phyloP scores from a whole-genome alignment of 1,140 invertebrate species.

The Reticulitermes speratus region DNA sequence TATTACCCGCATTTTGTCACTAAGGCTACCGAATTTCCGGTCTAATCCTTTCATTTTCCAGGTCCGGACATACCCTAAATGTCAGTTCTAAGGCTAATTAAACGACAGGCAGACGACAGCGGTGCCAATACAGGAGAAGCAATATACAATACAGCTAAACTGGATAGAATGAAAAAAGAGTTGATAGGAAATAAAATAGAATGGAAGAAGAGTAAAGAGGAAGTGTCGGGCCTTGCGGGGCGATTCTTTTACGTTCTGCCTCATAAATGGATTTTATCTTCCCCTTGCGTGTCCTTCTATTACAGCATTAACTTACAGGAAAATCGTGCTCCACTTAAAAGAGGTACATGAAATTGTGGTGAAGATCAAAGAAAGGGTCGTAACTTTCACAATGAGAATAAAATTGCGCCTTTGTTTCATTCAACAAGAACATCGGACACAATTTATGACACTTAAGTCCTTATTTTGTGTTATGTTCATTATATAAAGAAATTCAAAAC shows the following conservation, averaged over 20 bases:
- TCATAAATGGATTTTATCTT: slow-evolving; percentile 2
- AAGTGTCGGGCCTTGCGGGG: neutral
- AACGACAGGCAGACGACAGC: neutral
- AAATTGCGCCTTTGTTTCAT: neutral
- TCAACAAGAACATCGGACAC: neutral
- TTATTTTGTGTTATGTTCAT: neutral
- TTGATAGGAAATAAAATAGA: neutral
- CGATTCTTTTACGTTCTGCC: neutral
- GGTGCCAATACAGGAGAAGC: neutral
- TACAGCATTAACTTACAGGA: neutral
- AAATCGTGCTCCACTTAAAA: neutral
- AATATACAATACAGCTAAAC: neutral
- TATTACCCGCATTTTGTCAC: no score
- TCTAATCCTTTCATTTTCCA: no score
- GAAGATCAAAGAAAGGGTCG: neutral
- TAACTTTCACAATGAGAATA: neutral
- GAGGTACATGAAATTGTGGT: no score
- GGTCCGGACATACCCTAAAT: neutral
- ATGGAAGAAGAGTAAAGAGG: neutral
- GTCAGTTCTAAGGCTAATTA: neutral
- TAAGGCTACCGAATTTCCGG: no score
- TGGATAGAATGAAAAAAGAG: neutral
- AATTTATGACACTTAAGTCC: neutral
- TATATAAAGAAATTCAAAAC: no score
- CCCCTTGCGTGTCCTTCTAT: neutral